phyloP scores from a whole-genome alignment of 2,113 vertebrate genomes.

The Collichthys lucidus region DNA sequence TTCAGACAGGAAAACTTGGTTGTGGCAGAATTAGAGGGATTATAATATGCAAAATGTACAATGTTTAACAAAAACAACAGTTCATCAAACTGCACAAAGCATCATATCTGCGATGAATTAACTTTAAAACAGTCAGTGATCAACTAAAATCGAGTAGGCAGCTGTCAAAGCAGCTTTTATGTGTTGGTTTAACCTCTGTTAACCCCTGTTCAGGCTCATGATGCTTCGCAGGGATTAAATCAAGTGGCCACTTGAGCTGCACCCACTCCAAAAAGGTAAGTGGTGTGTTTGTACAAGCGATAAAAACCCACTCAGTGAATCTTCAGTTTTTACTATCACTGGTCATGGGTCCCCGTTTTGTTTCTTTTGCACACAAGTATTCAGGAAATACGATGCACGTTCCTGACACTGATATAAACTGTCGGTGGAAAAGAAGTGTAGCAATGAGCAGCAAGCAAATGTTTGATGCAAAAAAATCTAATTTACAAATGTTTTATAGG shows the following conservation, averaged over 20 bases:
- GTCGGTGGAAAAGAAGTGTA: neutral
- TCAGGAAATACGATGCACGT: neutral
- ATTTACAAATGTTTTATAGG: neutral
- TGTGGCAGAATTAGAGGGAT: constrained; percentile 27
- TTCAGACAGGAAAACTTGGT: constrained; percentile 67
- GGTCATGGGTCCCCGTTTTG: neutral
- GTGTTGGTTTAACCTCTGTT: constrained; percentile 59
- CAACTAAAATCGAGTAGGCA: neutral
- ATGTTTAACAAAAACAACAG: constrained; percentile 5
- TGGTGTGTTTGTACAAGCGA: constrained; percentile 3
- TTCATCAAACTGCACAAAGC: neutral
- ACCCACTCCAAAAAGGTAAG: constrained; percentile 66
- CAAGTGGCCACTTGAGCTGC: constrained; percentile 49
- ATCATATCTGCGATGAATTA: neutral
- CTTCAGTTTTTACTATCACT: neutral
- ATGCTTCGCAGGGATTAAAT: constrained; percentile 52
- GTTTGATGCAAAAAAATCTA: neutral
- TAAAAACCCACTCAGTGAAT: constrained; percentile 3
- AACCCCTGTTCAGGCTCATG: constrained; percentile 51
- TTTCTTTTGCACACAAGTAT: neutral
- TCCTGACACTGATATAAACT: neutral
- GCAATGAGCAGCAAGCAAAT: neutral
- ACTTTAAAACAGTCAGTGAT: neutral
- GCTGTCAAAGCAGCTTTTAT: neutral
- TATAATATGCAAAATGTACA: constrained; percentile 1